These are phyloP conservation scores for Pedicia rivosa DNA, from an alignment of 2,888 invertebrate species.

Conservation along the genomic window DNA sequence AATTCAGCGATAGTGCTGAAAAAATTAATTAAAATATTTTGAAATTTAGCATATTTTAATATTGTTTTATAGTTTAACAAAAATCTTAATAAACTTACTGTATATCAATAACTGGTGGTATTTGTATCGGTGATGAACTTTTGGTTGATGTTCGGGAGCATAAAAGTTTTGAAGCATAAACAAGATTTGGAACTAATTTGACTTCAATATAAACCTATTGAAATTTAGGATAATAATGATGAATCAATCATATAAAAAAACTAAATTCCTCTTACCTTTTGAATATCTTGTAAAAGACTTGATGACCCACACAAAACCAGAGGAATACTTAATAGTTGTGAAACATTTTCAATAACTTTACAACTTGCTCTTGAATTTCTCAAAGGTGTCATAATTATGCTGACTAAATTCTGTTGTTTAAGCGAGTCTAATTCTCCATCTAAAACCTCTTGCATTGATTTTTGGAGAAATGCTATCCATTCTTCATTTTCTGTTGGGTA, in stretches of 20 bases:
- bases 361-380: conserved; percentile 44
- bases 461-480: conserved; percentile 70
- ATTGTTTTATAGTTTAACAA: neutral
- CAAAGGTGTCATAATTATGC: conserved; percentile 44
- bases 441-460: conserved; percentile 67
- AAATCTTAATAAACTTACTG: neutral
- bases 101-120: conserved; percentile 6
- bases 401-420: conserved; percentile 50
- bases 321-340: conserved; percentile 44
- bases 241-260: neutral
- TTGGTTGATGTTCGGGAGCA: conserved; percentile 21
- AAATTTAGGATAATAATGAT: neutral
- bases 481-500: conserved; percentile 69
- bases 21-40: neutral
- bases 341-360: conserved; percentile 45
- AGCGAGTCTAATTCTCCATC: conserved; percentile 62
- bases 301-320: conserved; percentile 35
- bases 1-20: conserved; percentile 25
- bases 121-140: conserved; percentile 19
- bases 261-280: conserved; percentile 23
- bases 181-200: conserved; percentile 65
- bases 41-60: neutral
- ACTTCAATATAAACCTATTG: conserved; percentile 59
- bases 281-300: conserved; percentile 33
- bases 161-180: conserved; percentile 59